These are phyloP conservation scores for Nyctalus aviator DNA, from an alignment of 2,797 vertebrate genomes.

Conservation along the genomic window DNA sequence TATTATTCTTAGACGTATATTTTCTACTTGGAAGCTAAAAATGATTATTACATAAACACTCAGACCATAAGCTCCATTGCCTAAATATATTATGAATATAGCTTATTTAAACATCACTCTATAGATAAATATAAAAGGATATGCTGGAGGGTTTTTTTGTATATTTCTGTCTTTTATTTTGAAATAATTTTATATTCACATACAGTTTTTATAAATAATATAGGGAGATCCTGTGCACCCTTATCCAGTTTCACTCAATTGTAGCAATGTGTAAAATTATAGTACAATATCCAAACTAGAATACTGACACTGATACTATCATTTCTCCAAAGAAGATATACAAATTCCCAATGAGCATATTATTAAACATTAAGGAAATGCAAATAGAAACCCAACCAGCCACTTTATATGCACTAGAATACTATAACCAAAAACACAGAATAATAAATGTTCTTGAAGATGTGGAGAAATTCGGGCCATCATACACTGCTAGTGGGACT, in stretches of 20 bases:
- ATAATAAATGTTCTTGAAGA: neutral
- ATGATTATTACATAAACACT: neutral
- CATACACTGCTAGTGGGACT: neutral
- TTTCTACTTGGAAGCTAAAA: slow-evolving; percentile 52
- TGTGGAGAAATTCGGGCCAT: neutral
- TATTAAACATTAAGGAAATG: neutral
- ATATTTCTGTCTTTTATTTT: neutral
- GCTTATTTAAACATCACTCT: neutral
- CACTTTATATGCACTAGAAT: neutral
- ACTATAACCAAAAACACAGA: neutral
- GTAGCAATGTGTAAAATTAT: neutral
- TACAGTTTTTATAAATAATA: neutral
- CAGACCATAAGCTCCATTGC: neutral
- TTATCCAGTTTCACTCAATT: neutral
- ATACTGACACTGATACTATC: neutral
- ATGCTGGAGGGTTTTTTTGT: neutral
- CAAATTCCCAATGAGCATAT: neutral
- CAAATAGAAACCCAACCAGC: neutral
- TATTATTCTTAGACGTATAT: neutral
- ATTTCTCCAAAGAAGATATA: neutral
- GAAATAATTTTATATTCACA: slow-evolving; percentile 25
- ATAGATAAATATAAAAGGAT: neutral
- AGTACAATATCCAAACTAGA: neutral
- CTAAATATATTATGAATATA: neutral
- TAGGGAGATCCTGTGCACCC: neutral